Conservation (phyloP, 2,113 vertebrate genomes). For the Pelusios castaneus region DNA sequence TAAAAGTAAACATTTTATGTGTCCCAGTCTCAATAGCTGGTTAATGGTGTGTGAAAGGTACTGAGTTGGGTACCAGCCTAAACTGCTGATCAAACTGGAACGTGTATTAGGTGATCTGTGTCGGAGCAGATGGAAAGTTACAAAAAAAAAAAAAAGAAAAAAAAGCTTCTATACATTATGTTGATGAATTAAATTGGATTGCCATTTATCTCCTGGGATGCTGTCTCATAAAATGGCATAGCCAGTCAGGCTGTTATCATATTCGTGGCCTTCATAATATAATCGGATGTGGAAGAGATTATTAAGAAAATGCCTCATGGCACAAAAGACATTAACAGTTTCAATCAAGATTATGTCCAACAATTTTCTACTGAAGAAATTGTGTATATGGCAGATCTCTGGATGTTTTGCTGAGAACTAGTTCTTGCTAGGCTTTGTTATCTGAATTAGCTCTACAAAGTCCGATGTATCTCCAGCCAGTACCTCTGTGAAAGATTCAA, state of each 20-base stretch:
- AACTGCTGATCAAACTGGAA: not conserved
- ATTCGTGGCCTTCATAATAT: not conserved
- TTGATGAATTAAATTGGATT: not conserved
- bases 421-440: not conserved
- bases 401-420: not conserved
- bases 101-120: not conserved
- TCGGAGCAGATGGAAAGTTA: not conserved
- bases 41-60: not conserved
- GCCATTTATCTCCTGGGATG: not conserved
- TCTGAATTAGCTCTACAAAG: conserved; percentile 2
- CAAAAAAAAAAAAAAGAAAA: too few relatives aligned
- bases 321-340: not conserved
- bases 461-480: not conserved
- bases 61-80: not conserved
- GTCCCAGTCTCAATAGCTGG: not conserved
- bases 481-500: not conserved
- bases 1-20: not conserved
- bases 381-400: not conserved
- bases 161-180: too few relatives aligned
- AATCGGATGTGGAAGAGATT: not conserved
- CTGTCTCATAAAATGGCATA: not conserved
- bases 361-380: not conserved
- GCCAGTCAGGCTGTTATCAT: not conserved
- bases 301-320: not conserved
- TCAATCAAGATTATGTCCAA: not conserved